phyloP scores from a whole-genome alignment of 2,113 vertebrate genomes.

The Balaeniceps rex region DNA sequence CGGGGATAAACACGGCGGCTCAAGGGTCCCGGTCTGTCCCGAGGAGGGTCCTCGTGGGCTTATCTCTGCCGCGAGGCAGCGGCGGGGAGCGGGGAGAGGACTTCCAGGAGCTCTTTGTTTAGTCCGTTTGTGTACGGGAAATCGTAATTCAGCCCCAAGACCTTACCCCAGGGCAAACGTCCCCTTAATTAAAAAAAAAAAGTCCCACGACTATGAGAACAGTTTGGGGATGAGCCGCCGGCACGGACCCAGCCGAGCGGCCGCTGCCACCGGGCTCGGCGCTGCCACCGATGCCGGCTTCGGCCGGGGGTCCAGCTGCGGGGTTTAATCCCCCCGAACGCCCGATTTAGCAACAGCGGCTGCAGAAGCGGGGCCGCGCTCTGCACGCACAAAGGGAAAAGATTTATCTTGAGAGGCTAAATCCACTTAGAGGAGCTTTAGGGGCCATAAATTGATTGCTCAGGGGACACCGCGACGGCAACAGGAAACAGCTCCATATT shows the following conservation, averaged over 20 bases:
- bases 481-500: background rate
- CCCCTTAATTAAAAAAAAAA: background rate
- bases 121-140: background rate
- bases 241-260: background rate
- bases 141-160: background rate
- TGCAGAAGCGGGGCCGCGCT: fast-evolving
- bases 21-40: background rate
- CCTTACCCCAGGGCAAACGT: background rate
- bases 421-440: conserved; percentile 56
- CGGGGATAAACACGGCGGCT: background rate
- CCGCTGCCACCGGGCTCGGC: background rate
- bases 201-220: fast-evolving
- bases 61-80: background rate
- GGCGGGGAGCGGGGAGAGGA: background rate
- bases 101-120: background rate
- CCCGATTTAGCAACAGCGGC: background rate
- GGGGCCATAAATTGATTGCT: conserved; percentile 41
- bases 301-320: fast-evolving
- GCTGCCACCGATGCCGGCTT: fast-evolving
- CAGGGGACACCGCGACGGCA: background rate
- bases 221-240: background rate
- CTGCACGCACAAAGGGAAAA: background rate
- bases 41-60: background rate
- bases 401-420: conserved; percentile 43
- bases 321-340: background rate